phyloP scores from a whole-genome alignment of 1,140 invertebrate species.

The Trinorchestia longiramus region DNA sequence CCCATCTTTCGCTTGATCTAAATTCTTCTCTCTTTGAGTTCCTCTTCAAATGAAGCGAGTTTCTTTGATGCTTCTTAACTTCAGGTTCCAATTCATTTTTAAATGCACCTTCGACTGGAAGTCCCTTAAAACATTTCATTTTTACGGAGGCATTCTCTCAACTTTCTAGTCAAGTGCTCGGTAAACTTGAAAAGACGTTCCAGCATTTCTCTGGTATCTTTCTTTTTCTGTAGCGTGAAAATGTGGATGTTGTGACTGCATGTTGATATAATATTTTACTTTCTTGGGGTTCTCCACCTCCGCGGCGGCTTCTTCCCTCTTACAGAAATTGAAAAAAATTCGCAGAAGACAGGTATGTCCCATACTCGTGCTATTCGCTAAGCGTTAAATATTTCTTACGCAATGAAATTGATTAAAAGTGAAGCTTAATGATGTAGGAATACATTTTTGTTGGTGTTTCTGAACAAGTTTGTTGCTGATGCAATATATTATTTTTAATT shows the following conservation, averaged over 20 bases:
- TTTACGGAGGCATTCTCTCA: not conserved
- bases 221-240: slow-evolving; percentile 33
- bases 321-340: slow-evolving; percentile 91
- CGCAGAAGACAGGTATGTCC: slow-evolving; percentile 80
- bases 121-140: not conserved
- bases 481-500: not conserved
- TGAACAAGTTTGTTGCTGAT: not conserved
- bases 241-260: slow-evolving; percentile 54
- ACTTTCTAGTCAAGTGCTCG: slow-evolving; percentile 3
- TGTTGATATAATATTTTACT: slow-evolving; percentile 40
- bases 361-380: not conserved
- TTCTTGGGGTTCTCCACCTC: slow-evolving; percentile 66
- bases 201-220: not conserved
- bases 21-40: slow-evolving; percentile 47
- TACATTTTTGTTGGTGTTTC: not conserved
- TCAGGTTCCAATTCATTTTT: not conserved
- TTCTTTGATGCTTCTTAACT: not conserved
- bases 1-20: not conserved
- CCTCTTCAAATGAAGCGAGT: not conserved
- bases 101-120: not conserved
- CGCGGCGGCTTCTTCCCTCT: slow-evolving; percentile 67
- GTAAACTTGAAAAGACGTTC: not conserved
- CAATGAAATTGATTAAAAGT: not conserved
- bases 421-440: not conserved
- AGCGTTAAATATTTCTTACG: too few relatives aligned